These are phyloP conservation scores for Pteronotus mesoamericanus DNA, from an alignment of 2,797 vertebrate genomes.

Conservation along the genomic window DNA sequence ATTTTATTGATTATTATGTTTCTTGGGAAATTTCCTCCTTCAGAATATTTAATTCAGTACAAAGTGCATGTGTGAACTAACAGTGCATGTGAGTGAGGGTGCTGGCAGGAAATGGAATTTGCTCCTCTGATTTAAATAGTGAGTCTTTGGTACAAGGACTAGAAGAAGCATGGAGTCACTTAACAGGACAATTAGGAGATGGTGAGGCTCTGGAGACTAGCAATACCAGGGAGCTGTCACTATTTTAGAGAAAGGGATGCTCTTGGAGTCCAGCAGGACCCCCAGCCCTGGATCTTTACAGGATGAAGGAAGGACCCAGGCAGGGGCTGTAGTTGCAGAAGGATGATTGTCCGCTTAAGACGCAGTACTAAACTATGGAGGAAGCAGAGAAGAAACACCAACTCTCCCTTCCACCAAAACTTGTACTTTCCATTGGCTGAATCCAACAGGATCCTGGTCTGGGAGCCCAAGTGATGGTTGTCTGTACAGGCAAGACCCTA, in stretches of 20 bases:
- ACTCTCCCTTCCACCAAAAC: rapidly evolving
- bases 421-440: background rate
- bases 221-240: rapidly evolving
- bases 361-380: rapidly evolving
- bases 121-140: rapidly evolving
- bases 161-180: rapidly evolving
- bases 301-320: background rate
- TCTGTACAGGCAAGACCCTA: rapidly evolving
- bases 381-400: rapidly evolving
- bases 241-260: rapidly evolving
- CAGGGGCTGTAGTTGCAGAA: rapidly evolving
- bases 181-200: too few relatives aligned
- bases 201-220: background rate
- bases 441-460: too few relatives aligned
- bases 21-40: background rate
- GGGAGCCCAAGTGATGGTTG: background rate
- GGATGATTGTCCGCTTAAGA: rapidly evolving
- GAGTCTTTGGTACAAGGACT: background rate
- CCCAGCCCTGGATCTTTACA: background rate
- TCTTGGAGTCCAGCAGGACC: background rate
- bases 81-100: rapidly evolving
- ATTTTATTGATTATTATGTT: background rate
- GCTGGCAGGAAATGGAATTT: background rate
- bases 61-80: background rate
- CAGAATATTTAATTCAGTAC: background rate